Percentiles rank a stretch among this genome's conserved stretches.
These are phyloP conservation scores for Hippasteria phrygiana DNA, from an alignment of 53 echinoderm and acorn worm species.

Conservation along the genomic window DNA sequence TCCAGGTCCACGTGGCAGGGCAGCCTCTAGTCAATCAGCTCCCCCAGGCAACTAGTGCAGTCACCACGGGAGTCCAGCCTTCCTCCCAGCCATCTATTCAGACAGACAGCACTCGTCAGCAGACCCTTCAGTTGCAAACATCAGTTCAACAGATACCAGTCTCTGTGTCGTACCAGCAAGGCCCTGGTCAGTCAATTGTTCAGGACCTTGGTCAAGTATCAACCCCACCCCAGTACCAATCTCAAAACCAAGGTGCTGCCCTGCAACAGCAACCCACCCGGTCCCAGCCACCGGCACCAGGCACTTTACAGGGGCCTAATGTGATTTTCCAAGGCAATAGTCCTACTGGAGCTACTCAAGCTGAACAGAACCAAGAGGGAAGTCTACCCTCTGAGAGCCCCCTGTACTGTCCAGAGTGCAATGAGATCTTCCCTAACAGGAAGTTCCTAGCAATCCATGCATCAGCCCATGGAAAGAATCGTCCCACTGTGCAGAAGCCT, in stretches of 20 bases:
- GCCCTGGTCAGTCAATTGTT: not conserved
- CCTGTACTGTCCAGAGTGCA: slow-evolving; percentile 80
- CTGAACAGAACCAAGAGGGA: slow-evolving; percentile 14
- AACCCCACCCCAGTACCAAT: slow-evolving; percentile 36
- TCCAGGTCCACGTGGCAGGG: slow-evolving; percentile 23
- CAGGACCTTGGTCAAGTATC: slow-evolving; percentile 20
- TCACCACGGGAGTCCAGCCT: not conserved
- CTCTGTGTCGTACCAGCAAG: not conserved
- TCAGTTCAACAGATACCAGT: slow-evolving; percentile 1
- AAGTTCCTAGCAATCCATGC: slow-evolving; percentile 84
- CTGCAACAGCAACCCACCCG: not conserved
- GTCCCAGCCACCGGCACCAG: not conserved
- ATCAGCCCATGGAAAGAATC: slow-evolving; percentile 79
- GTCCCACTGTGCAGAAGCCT: slow-evolving; percentile 23
- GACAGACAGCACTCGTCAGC: too few species aligned
- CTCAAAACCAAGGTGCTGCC: not conserved
- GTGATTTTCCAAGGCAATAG: slow-evolving; percentile 31
- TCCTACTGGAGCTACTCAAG: not conserved
- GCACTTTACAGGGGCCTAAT: not conserved
- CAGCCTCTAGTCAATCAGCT: slow-evolving; percentile 5
- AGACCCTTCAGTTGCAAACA: not conserved
- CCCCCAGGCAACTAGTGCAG: not conserved
- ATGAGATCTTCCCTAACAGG: slow-evolving; percentile 72
- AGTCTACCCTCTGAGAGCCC: slow-evolving; percentile 7
- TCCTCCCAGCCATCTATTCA: not conserved